Evolutionary conservation across 1,140 invertebrate species (phyloP).

Genomic region (Aphelenchoides besseyi): DNA sequence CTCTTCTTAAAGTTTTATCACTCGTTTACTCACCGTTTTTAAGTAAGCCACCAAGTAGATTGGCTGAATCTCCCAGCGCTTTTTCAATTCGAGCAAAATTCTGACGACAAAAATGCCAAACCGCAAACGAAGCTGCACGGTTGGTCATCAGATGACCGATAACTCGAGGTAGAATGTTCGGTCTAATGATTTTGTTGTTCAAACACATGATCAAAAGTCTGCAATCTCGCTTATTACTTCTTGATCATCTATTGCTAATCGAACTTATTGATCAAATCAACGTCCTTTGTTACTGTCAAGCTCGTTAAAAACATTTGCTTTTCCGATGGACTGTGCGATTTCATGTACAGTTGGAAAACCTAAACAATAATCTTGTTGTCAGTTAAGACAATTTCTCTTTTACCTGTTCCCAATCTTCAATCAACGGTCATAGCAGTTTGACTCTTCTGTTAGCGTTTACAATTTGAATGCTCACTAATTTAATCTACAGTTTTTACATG

Average conservation of each 20-base stretch:
- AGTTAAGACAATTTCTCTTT: constrained; percentile 2
- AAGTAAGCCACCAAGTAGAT: constrained; percentile 11
- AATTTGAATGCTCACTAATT: no score
- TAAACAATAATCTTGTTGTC: neutral
- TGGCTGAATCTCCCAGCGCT: neutral
- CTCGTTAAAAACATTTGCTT: constrained; percentile 39
- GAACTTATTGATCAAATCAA: constrained; percentile 35
- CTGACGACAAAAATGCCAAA: constrained; percentile 13
- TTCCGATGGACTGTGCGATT: constrained; percentile 36
- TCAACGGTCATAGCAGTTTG: no score
- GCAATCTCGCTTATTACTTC: constrained; percentile 1
- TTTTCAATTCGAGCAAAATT: constrained; percentile 12
- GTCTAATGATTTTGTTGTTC: constrained; percentile 27
- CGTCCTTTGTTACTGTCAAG: constrained; percentile 38
- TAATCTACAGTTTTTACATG: no score
- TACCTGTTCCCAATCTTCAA: constrained; percentile 42
- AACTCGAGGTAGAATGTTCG: constrained; percentile 43
- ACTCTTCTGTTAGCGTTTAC: no score
- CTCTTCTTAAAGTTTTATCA: constrained; percentile 25
- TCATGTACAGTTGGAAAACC: constrained; percentile 39
- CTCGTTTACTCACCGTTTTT: constrained; percentile 23
- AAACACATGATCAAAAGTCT: constrained; percentile 34
- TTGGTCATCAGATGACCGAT: constrained; percentile 34
- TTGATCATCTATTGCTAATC: no score
- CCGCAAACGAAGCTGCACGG: constrained; percentile 22